Percentiles rank a stretch among this genome's conserved stretches.
Conservation (phyloP, 2,888 invertebrate genomes). For the Oithona nana region DNA sequence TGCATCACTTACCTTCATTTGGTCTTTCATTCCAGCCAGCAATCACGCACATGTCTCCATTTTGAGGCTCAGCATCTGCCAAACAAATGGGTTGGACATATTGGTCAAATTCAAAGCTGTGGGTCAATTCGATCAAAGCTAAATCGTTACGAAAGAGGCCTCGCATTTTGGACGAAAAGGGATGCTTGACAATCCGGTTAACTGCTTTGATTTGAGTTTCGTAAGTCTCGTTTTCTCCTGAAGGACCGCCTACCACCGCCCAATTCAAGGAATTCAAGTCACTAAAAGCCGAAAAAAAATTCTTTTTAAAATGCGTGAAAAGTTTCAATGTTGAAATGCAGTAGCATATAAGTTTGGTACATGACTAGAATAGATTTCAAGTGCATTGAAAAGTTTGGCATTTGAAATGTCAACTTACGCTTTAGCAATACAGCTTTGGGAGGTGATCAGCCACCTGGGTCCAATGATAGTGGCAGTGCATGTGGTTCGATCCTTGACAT, state of each 20-base stretch:
- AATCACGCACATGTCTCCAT: slow-evolving; percentile 36
- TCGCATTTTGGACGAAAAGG: slow-evolving; percentile 26
- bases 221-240: background rate
- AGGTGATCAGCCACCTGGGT: slow-evolving; percentile 34
- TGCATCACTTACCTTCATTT: background rate
- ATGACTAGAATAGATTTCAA: too few relatives aligned
- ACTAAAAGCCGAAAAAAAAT: background rate
- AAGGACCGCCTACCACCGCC: slow-evolving; percentile 22
- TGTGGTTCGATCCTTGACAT: slow-evolving; percentile 29
- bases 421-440: slow-evolving; percentile 31
- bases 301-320: too few relatives aligned
- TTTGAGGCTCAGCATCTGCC: slow-evolving; percentile 30
- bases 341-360: too few relatives aligned
- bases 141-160: slow-evolving; percentile 35
- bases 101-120: slow-evolving; percentile 34
- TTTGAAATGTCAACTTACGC: slow-evolving; percentile 19
- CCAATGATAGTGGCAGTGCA: slow-evolving; percentile 35
- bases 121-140: slow-evolving; percentile 35
- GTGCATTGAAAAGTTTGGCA: too few relatives aligned
- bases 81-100: slow-evolving; percentile 38
- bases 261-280: slow-evolving; percentile 22
- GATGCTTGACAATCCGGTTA: slow-evolving; percentile 34
- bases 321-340: too few relatives aligned
- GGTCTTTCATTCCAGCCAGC: slow-evolving; percentile 35
- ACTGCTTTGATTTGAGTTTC: slow-evolving; percentile 8